Conservation (phyloP, 2,113 vertebrate species). For the Crotalus viridis region DNA sequence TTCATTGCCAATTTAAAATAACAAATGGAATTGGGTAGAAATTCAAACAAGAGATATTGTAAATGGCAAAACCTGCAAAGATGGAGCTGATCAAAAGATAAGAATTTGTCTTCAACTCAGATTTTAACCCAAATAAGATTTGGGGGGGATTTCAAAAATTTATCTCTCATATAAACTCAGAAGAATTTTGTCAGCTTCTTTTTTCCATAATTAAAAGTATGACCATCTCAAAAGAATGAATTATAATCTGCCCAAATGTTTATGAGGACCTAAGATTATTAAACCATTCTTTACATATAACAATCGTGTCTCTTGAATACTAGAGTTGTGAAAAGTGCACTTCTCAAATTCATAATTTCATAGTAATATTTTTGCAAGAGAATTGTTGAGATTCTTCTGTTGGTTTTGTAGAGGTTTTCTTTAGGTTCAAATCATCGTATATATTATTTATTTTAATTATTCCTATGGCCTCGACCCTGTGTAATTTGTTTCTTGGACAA, state of each 20-base stretch:
- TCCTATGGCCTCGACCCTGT: background rate
- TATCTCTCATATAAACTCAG: background rate
- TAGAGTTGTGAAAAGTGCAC: background rate
- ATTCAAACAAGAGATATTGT: background rate
- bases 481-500: background rate
- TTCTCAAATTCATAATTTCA: background rate
- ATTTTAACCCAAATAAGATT: background rate
- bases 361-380: background rate
- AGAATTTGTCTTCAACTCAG: background rate
- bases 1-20: background rate
- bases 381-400: background rate
- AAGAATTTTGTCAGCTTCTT: background rate
- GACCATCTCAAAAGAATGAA: background rate
- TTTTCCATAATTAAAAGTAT: background rate
- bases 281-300: background rate
- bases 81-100: background rate
- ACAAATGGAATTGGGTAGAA: background rate
- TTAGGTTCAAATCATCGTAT: background rate
- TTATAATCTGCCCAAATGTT: background rate
- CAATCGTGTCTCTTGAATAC: no score
- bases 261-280: background rate
- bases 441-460: background rate
- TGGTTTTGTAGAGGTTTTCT: slow-evolving; percentile 4
- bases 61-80: background rate
- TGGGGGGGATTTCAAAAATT: background rate